These are phyloP conservation scores for Brachionus plicatilis DNA, from an alignment of 1,140 invertebrate species.

Conservation along the genomic window DNA sequence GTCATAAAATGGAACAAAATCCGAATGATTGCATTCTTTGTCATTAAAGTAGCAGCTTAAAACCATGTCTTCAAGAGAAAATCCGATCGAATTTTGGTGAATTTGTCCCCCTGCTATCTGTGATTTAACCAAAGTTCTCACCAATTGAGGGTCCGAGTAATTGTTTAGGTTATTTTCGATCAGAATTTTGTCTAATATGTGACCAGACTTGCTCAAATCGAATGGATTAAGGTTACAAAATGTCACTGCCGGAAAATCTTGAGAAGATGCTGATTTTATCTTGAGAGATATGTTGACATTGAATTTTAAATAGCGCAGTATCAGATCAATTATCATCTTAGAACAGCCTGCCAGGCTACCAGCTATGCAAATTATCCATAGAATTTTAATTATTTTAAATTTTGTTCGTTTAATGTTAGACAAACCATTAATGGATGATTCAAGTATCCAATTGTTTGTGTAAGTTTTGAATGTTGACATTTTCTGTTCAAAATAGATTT, in stretches of 20 bases:
- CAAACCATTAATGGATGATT: not conserved
- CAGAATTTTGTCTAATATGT: not conserved
- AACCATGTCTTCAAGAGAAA: conserved; percentile 1
- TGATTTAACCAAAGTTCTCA: conserved; percentile 42
- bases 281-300: not conserved
- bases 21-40: conserved; percentile 31
- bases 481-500: not conserved
- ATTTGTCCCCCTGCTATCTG: not conserved
- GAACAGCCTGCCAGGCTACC: not conserved
- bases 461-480: not conserved
- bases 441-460: not conserved
- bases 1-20: conserved; percentile 29
- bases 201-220: not conserved
- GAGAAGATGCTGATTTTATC: not conserved
- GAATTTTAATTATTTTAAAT: conserved; percentile 11
- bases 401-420: not conserved
- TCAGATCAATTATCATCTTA: not conserved
- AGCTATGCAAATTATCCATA: not conserved
- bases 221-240: conserved; percentile 55
- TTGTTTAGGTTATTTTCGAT: not conserved
- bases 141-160: conserved; percentile 40
- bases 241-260: conserved; percentile 54
- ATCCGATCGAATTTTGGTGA: not conserved
- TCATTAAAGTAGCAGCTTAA: conserved; percentile 41
- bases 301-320: not conserved